Conservation (phyloP, 2,113 vertebrate species). For the Pelusios castaneus region DNA sequence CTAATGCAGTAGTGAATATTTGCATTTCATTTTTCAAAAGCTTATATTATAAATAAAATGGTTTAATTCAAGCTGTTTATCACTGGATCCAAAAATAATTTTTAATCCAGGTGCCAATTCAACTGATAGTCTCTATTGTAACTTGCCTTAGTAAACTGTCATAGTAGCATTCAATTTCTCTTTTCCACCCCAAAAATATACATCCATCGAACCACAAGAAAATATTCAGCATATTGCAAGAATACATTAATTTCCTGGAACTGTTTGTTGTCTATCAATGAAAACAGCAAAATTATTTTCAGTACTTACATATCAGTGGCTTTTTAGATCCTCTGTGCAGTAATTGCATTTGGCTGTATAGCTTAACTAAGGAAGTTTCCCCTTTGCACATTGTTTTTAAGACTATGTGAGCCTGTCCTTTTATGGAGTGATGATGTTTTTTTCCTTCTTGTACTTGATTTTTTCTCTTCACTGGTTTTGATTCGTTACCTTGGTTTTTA, state of each 20-base stretch:
- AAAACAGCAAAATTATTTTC: neutral
- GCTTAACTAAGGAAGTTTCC: slow-evolving; percentile 50
- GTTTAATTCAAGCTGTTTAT: neutral
- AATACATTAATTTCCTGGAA: neutral
- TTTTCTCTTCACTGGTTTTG: neutral
- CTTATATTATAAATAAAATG: neutral
- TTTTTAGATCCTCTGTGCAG: slow-evolving; percentile 38
- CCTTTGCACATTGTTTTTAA: slow-evolving; percentile 71
- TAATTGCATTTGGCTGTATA: slow-evolving; percentile 27
- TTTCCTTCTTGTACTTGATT: slow-evolving; percentile 52
- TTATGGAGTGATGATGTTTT: slow-evolving; percentile 69
- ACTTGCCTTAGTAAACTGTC: neutral
- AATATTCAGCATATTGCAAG: neutral
- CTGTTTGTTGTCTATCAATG: neutral
- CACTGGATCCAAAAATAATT: neutral
- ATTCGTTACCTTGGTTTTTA: slow-evolving; percentile 56
- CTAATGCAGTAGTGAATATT: neutral
- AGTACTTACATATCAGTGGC: slow-evolving; percentile 74
- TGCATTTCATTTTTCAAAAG: neutral
- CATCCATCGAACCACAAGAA: neutral
- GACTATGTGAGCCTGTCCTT: slow-evolving; percentile 59
- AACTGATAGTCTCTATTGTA: neutral
- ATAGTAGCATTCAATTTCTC: neutral
- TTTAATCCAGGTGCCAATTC: neutral
- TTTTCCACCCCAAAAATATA: neutral